A percentile compares a stretch with the other conserved stretches of the same genome.
These are phyloP conservation scores for Manis crassicaudata DNA, from an alignment of 2,797 vertebrate species.

Conservation along the genomic window DNA sequence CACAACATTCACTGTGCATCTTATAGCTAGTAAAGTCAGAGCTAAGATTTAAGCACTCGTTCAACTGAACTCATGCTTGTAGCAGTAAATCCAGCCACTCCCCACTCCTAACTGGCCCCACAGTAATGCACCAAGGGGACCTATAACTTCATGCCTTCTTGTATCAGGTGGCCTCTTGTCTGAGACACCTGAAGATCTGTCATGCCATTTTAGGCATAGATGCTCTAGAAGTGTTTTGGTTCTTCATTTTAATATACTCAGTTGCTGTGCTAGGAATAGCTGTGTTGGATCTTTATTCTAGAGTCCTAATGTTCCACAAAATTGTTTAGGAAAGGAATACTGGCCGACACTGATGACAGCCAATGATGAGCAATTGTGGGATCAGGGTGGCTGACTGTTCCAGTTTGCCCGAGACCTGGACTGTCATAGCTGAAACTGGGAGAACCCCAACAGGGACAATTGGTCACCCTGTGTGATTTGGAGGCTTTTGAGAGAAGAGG, in stretches of 20 bases:
- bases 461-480: too few species aligned
- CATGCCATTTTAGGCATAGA: neutral
- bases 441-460: neutral
- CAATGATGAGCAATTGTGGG: neutral
- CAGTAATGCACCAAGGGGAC: neutral
- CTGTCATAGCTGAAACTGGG: neutral
- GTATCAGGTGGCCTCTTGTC: neutral
- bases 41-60: neutral
- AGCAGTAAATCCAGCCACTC: too few species aligned
- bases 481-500: neutral
- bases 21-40: neutral
- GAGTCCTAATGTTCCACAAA: neutral
- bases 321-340: neutral
- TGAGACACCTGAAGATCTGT: neutral
- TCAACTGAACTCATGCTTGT: neutral
- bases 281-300: neutral
- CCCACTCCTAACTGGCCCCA: neutral
- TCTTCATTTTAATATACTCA: neutral
- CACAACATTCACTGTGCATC: accelerated
- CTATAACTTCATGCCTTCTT: neutral
- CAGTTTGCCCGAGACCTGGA: neutral
- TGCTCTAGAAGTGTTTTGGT: neutral
- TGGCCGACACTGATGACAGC: neutral
- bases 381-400: neutral
- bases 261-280: neutral